Conservation (phyloP, 37 sponge, comb jelly and placozoan genomes). For the Ianthella basta region DNA sequence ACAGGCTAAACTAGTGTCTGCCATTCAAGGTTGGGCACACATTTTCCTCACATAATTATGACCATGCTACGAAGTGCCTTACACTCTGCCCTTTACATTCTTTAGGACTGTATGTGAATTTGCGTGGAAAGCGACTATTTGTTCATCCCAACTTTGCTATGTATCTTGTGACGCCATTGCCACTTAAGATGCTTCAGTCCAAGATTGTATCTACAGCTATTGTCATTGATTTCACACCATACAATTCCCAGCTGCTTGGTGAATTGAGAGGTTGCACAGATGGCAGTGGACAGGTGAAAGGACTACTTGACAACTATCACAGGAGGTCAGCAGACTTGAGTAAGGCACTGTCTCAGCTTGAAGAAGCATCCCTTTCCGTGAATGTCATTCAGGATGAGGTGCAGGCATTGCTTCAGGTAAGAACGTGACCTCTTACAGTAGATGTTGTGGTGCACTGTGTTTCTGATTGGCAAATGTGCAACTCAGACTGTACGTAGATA, state of each 20-base stretch:
- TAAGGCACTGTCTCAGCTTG: too few relatives aligned
- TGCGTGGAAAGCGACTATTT: constrained; percentile 61
- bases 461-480: too few relatives aligned
- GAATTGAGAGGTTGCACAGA: too few relatives aligned
- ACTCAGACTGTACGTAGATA: too few relatives aligned
- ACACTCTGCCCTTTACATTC: not conserved
- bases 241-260: not conserved
- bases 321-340: too few relatives aligned
- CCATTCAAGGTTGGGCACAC: not conserved
- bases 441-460: too few relatives aligned
- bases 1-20: not conserved
- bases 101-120: constrained; percentile 24
- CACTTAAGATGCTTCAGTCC: constrained; percentile 13
- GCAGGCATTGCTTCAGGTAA: too few relatives aligned
- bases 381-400: too few relatives aligned
- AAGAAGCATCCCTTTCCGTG: too few relatives aligned
- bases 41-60: not conserved
- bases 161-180: constrained; percentile 49
- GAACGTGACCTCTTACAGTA: too few relatives aligned
- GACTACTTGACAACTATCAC: too few relatives aligned
- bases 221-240: constrained; percentile 35
- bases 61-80: not conserved
- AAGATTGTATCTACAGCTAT: constrained; percentile 20
- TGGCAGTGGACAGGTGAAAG: too few relatives aligned
- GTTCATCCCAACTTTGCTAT: constrained; percentile 56